Conservation (phyloP, 1,140 invertebrate genomes). For the Lordiphosa clarofinis region DNA sequence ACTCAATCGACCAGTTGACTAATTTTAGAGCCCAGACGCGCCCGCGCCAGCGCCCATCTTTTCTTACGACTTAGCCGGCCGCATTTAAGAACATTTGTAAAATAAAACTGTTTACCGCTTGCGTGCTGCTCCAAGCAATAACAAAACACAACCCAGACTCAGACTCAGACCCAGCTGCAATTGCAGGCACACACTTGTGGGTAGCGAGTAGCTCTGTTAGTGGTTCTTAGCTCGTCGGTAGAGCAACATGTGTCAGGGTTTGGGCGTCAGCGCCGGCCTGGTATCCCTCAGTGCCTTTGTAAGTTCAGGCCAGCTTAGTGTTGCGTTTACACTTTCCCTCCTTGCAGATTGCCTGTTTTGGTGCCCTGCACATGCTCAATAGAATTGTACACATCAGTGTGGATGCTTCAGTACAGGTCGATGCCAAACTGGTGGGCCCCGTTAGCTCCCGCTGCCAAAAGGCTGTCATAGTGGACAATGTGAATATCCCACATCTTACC, state of each 20-base stretch:
- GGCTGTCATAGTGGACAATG: constrained; percentile 21
- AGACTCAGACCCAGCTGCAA: no score
- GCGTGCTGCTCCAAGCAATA: constrained; percentile 6
- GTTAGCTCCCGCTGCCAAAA: constrained; percentile 15
- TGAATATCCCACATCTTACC: constrained; percentile 19
- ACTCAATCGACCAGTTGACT: constrained; percentile 52
- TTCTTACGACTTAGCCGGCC: constrained; percentile 56
- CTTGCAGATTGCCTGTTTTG: constrained; percentile 42
- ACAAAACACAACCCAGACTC: constrained; percentile 20
- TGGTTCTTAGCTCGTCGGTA: constrained; percentile 1
- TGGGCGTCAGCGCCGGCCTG: constrained; percentile 34
- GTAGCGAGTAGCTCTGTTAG: no score
- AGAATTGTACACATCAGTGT: constrained; percentile 33
- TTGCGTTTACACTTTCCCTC: background rate
- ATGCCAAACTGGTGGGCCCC: background rate
- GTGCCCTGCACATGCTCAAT: constrained; percentile 43
- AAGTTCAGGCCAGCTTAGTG: constrained; percentile 9
- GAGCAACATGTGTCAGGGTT: constrained; percentile 38
- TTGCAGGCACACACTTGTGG: no score
- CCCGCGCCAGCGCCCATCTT: constrained; percentile 14
- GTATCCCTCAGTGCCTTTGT: constrained; percentile 42
- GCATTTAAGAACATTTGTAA: constrained; percentile 70
- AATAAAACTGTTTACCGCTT: constrained; percentile 61
- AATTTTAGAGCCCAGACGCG: constrained; percentile 51
- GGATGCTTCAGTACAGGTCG: constrained; percentile 2